Conservation (phyloP, 1,140 invertebrate species). For the Anthonomus grandis region DNA sequence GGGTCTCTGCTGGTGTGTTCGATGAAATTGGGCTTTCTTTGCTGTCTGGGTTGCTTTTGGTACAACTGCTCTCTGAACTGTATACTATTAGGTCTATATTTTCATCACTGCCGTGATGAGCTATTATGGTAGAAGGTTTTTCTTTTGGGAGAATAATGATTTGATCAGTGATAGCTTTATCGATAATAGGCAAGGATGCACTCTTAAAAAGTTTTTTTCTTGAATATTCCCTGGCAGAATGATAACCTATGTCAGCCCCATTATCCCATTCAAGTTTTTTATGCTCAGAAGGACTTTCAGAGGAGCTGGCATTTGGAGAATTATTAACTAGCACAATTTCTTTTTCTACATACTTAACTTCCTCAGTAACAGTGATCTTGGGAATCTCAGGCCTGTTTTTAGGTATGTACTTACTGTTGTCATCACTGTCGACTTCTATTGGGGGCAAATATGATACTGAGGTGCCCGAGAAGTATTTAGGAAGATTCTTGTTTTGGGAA, state of each 20-base stretch:
- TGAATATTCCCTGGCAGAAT: conserved; percentile 3
- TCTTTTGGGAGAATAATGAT: background rate
- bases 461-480: conserved; percentile 43
- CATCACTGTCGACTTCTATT: conserved; percentile 9
- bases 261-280: conserved; percentile 74
- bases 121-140: conserved; percentile 1
- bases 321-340: conserved; percentile 14
- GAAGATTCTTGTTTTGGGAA: conserved; percentile 38
- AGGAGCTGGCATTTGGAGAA: conserved; percentile 47
- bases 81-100: conserved; percentile 1
- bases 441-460: conserved; percentile 30
- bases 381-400: background rate
- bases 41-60: background rate
- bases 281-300: conserved; percentile 36
- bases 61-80: conserved; percentile 10
- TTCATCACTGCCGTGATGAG: background rate
- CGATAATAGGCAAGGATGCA: conserved; percentile 38
- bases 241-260: conserved; percentile 72
- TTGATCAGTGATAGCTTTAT: conserved; percentile 5
- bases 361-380: conserved; percentile 2
- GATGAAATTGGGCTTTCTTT: background rate
- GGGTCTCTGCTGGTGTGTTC: background rate
- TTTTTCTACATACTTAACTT: too few species aligned
- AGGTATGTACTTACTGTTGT: too few species aligned
- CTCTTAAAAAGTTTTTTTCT: conserved; percentile 33